Percentiles rank a stretch among this genome's conserved stretches.
phyloP scores from a whole-genome alignment of 2,888 invertebrate genomes.

The Xestia ashworthii region DNA sequence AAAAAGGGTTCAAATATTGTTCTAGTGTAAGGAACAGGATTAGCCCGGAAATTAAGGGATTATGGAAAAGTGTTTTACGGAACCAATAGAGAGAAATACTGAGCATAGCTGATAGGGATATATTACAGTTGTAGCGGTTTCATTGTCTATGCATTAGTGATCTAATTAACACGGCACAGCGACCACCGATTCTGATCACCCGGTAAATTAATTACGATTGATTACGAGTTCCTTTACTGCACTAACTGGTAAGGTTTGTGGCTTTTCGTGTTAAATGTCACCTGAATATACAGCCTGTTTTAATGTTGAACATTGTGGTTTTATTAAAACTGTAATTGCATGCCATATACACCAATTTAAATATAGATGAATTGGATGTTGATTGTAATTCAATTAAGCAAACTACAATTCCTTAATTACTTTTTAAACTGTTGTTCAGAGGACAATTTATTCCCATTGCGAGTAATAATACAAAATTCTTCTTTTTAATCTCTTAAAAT shows the following conservation, averaged over 20 bases:
- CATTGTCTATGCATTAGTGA: constrained; percentile 51
- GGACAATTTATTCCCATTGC: neutral
- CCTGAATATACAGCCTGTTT: neutral
- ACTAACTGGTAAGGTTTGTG: neutral
- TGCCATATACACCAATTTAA: neutral
- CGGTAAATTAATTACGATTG: constrained; percentile 53
- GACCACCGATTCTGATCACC: constrained; percentile 55
- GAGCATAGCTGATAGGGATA: constrained; percentile 19
- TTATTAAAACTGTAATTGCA: neutral
- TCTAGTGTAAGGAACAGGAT: constrained; percentile 40
- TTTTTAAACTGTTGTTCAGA: neutral
- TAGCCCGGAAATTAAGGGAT: constrained; percentile 52
- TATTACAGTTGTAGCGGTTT: constrained; percentile 35
- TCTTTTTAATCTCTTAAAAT: constrained; percentile 36
- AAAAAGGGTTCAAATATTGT: constrained; percentile 37
- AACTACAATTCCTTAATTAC: neutral
- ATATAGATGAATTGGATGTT: neutral
- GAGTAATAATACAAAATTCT: neutral
- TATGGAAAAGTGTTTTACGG: constrained; percentile 24
- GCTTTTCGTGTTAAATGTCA: neutral
- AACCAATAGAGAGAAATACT: constrained; percentile 15
- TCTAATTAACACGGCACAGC: constrained; percentile 49
- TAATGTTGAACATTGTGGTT: neutral
- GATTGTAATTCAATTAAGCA: neutral
- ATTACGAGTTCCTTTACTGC: neutral